A percentile compares a stretch with the other conserved stretches of the same genome.
phyloP scores from a whole-genome alignment of 2,113 vertebrate species.

The Trogon surrucura region DNA sequence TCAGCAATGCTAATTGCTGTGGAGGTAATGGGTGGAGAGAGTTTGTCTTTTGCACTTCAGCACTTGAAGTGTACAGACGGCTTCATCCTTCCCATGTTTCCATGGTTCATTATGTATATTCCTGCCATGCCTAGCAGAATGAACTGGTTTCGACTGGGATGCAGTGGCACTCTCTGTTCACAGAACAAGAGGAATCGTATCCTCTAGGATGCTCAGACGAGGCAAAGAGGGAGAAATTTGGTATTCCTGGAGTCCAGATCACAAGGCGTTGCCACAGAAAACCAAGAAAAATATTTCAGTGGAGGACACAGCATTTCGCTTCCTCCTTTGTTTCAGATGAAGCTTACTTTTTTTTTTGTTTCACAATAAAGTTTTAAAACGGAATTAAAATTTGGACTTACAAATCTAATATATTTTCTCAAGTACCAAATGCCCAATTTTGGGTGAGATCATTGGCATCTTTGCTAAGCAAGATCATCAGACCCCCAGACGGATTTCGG shows the following conservation, averaged over 20 bases:
- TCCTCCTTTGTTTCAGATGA: background rate
- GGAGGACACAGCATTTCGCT: background rate
- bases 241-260: background rate
- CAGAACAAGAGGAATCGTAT: background rate
- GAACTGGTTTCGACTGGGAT: background rate
- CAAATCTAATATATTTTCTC: background rate
- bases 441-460: background rate
- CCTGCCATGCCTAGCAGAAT: background rate
- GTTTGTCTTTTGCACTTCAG: background rate
- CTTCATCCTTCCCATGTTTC: background rate
- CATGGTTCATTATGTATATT: background rate
- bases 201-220: background rate
- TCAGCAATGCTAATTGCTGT: background rate
- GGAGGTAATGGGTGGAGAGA: background rate
- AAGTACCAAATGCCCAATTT: background rate
- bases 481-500: background rate
- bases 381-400: background rate
- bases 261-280: background rate
- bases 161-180: background rate
- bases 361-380: background rate
- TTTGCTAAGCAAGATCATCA: background rate
- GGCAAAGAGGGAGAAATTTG: background rate
- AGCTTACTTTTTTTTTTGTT: background rate
- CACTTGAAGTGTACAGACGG: background rate
- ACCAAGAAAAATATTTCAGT: background rate